Base-by-base conservation (phyloP, 1,140 invertebrate species). In the Globodera ellingtonae region DNA sequence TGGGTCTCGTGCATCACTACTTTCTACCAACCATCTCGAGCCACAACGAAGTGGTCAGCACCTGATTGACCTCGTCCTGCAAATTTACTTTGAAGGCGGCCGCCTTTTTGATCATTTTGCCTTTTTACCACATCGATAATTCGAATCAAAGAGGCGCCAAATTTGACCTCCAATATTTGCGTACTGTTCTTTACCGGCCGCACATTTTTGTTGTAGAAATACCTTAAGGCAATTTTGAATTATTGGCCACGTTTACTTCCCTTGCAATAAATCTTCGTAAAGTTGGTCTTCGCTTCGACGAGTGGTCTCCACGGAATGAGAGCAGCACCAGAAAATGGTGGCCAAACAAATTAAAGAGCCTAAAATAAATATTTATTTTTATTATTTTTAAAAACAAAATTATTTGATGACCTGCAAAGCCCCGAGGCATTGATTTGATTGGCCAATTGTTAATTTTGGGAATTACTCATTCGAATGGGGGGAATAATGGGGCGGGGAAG, bases 131-230 rank as follows among this genome's bases (percentile, higher is more conserved):
- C 89, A 81, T 90, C 91, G 78, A 92, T 91, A 52, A 92, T 89
- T 82, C 84, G 90, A 81, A 91, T 91, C 18, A 92, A 83, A 59
- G 90, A 90, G 47, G 91, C 86, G 72, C 95, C 95, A 69, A 98
- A 91, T 90, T 95, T 95, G 62, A 98, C 95, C 62, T 95, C 91
- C 24, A 97, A 93, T n/a, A 94, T 95, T 88, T 97, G 94, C 7
- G 93, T 95, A 89, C 95, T 96, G 90, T 97, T 95, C 84, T 93
- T 93, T 9, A 98, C 95, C 0, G 96, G 96, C 84, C 96, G 91
- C 79, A 98, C 97, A 52, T 98, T 92, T 84, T 95, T 93, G 91
- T 98, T 98, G 90, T 98, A 98, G 90, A 95, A 96, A 86, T 94
- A 95, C 52, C 62, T 77, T 44, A 21, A 21, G 44, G n/a, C n/a